Evolutionary conservation across 2,797 vertebrate genomes (phyloP), one percentile per base, ranked within the genome.

Genomic region (Ceryle rudis): DNA sequence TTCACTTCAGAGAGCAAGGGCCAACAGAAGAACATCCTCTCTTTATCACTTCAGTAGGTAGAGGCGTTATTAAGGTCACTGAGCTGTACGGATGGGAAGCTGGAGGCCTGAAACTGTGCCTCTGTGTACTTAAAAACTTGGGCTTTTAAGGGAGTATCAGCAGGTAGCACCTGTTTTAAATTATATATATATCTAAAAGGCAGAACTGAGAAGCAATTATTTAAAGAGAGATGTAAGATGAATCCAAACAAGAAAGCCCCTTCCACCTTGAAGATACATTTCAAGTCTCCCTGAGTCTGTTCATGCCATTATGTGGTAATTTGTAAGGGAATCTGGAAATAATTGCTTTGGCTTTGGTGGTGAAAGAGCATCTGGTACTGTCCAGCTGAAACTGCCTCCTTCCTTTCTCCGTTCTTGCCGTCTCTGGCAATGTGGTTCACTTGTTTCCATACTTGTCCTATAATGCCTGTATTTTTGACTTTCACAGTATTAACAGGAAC

Each of bases 51-150:
- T 96, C 93, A 95, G 89, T 81, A 93, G 82, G 85, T 71, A 95
- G 75, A 95, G 61, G 70, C 70, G 86, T 93, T 96, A 95, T 96
- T 93, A 94, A 89, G 94, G 93, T 97, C 95, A 92, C 75, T 86
- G 81, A 93, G 81, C 70, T 93, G 79, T 90, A 93, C 95, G 92
- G 66, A 93, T 85, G 39, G 58, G 77, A 97, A 93, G 82, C 85
- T 8, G 6, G 62, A 95, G 84, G 89, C 77, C 86, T 90, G 79
- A 95, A 96, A 81, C 41, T 51, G 37, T 85, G 74, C 64, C 44
- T 93, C 91, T 81, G 39, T 84, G 42, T 91, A 87, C 90, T 93
- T 89, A 44, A 92, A 95, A 85, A 81, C 0, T 0, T n/a, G 64
- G 86, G 55, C 52, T 93, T 93, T 93, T 96, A 91, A 90, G 33